phyloP scores from a whole-genome alignment of 2,113 vertebrate genomes.

The Serinus canaria region DNA sequence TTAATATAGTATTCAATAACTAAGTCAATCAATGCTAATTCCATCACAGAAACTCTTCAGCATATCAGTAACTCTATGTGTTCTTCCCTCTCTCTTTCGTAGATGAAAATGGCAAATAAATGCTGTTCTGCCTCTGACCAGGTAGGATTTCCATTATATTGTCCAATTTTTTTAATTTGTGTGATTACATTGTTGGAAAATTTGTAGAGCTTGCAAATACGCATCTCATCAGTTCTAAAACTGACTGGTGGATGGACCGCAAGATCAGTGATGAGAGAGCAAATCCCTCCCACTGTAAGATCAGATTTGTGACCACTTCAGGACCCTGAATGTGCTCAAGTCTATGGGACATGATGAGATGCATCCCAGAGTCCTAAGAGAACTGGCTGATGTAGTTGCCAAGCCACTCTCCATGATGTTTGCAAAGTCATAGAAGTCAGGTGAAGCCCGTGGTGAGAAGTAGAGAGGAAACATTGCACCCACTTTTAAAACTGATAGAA shows the following conservation, averaged over 20 bases:
- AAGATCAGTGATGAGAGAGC: background rate
- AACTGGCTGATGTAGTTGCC: background rate
- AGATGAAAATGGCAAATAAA: constrained; percentile 90
- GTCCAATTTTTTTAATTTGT: background rate
- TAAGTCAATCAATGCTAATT: background rate
- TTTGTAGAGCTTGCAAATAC: background rate
- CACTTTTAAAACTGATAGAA: background rate
- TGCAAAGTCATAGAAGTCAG: background rate
- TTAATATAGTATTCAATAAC: background rate
- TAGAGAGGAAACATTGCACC: background rate
- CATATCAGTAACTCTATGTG: background rate
- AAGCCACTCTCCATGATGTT: background rate
- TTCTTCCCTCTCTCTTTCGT: constrained; percentile 29
- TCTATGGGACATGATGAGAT: background rate
- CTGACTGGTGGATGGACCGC: background rate
- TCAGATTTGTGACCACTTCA: background rate
- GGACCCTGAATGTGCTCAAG: background rate
- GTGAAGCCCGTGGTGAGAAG: background rate
- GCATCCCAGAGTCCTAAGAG: background rate
- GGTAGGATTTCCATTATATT: constrained; percentile 69
- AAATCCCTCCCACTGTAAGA: background rate
- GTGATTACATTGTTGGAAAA: background rate
- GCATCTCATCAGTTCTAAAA: background rate
- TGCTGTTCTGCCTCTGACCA: constrained; percentile 85
- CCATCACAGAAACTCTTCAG: background rate